phyloP scores from a whole-genome alignment of 2,113 vertebrate genomes.

The Cyanoderma ruficeps region DNA sequence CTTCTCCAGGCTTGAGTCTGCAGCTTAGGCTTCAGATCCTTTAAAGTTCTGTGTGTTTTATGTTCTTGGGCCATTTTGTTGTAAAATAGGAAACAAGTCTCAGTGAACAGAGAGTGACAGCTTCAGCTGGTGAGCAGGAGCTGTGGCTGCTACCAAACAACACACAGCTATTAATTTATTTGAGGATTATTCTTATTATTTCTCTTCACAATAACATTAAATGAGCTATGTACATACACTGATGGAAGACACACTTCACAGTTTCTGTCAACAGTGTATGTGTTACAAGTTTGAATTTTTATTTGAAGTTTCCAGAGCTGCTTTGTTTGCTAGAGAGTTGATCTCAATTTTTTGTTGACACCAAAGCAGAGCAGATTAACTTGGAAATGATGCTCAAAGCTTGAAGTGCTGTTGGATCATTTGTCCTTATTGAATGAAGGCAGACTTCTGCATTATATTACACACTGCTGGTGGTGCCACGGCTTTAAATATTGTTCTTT shows the following conservation, averaged over 20 bases:
- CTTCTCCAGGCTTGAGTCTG: background rate
- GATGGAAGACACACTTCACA: conserved; percentile 19
- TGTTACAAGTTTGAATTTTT: background rate
- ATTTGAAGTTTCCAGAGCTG: conserved; percentile 11
- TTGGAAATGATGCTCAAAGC: background rate
- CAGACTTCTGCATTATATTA: conserved; percentile 22
- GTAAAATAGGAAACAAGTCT: background rate
- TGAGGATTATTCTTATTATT: conserved; percentile 17
- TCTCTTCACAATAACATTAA: conserved; percentile 4
- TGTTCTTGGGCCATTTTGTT: background rate
- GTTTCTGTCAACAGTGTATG: conserved; percentile 1
- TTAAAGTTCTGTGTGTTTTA: background rate
- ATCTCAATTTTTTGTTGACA: conserved; percentile 33
- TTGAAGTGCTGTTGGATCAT: conserved; percentile 19
- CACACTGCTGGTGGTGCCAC: background rate
- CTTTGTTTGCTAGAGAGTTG: conserved; percentile 14
- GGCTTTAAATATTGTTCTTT: conserved; percentile 28
- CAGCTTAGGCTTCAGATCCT: background rate
- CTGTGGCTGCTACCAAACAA: background rate
- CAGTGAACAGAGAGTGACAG: background rate
- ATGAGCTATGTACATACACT: background rate
- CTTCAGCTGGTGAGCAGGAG: background rate
- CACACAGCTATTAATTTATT: background rate
- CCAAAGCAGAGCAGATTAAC: conserved; percentile 38
- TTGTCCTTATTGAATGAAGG: conserved; percentile 42